These are phyloP conservation scores for Stegastes partitus DNA, from an alignment of 2,113 vertebrate genomes.

Conservation along the genomic window DNA sequence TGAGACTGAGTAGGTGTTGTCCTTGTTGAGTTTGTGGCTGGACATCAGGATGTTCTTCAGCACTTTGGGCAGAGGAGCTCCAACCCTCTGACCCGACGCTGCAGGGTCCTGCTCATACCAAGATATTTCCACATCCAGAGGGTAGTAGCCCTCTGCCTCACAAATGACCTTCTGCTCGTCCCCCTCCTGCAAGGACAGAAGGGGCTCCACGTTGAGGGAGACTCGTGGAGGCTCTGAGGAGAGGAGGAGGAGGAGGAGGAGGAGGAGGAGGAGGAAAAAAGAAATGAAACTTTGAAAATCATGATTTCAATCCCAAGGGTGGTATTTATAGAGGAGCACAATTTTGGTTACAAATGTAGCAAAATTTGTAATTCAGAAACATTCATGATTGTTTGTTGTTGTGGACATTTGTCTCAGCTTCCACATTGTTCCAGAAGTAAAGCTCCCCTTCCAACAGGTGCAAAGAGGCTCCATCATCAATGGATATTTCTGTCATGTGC, in stretches of 20 bases:
- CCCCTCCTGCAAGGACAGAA: constrained; percentile 70
- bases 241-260: not conserved
- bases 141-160: constrained; percentile 78
- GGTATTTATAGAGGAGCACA: too few species aligned
- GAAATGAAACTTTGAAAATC: not conserved
- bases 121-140: constrained; percentile 79
- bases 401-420: too few species aligned
- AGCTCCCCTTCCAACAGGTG: too few species aligned
- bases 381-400: too few species aligned
- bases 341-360: too few species aligned
- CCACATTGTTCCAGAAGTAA: too few species aligned
- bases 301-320: too few species aligned
- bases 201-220: constrained; percentile 63
- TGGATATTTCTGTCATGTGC: too few species aligned
- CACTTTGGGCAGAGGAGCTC: constrained; percentile 64
- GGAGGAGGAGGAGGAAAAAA: not conserved
- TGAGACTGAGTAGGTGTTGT: constrained; percentile 82
- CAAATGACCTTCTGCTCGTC: constrained; percentile 81
- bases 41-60: constrained; percentile 80
- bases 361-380: too few species aligned
- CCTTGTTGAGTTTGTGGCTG: constrained; percentile 79
- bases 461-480: too few species aligned
- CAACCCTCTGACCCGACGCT: constrained; percentile 25
- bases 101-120: constrained; percentile 73
- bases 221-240: constrained; percentile 82